Conservation (phyloP, 1,140 invertebrate species). For the Mamestra configurata region DNA sequence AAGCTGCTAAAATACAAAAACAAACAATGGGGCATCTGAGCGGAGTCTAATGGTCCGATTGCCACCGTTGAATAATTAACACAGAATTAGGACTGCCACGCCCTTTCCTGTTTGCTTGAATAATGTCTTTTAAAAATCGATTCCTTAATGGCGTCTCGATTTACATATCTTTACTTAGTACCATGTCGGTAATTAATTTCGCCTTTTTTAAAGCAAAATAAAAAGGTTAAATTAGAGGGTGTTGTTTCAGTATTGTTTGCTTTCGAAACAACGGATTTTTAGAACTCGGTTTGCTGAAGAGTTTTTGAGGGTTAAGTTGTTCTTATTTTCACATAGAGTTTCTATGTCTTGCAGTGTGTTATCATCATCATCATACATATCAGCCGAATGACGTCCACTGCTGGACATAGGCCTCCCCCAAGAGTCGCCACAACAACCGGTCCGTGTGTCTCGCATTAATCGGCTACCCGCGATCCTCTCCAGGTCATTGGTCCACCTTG, state of each 20-base stretch:
- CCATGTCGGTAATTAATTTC: conserved; percentile 48
- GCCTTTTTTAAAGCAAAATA: conserved; percentile 31
- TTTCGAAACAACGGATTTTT: conserved; percentile 17
- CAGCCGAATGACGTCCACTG: too few species aligned
- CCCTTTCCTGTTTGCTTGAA: conserved; percentile 65
- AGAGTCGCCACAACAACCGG: too few species aligned
- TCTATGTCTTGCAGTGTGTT: background rate
- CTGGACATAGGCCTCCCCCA: too few species aligned
- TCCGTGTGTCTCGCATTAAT: too few species aligned
- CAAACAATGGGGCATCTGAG: conserved; percentile 4
- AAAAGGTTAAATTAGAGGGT: conserved; percentile 37
- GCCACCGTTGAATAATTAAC: conserved; percentile 72
- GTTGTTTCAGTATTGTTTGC: conserved; percentile 17
- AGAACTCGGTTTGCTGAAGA: background rate
- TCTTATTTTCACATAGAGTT: background rate
- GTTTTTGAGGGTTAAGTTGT: background rate
- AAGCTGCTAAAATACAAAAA: conserved; percentile 25
- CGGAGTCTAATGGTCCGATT: conserved; percentile 28
- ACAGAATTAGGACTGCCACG: conserved; percentile 67
- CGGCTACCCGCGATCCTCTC: too few species aligned
- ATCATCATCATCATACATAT: too few species aligned
- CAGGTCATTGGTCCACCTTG: too few species aligned
- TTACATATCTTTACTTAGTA: conserved; percentile 54
- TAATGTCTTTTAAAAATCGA: conserved; percentile 73
- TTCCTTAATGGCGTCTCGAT: conserved; percentile 56